phyloP scores from a whole-genome alignment of 2,888 invertebrate genomes.

The Amphimallon solstitiale region DNA sequence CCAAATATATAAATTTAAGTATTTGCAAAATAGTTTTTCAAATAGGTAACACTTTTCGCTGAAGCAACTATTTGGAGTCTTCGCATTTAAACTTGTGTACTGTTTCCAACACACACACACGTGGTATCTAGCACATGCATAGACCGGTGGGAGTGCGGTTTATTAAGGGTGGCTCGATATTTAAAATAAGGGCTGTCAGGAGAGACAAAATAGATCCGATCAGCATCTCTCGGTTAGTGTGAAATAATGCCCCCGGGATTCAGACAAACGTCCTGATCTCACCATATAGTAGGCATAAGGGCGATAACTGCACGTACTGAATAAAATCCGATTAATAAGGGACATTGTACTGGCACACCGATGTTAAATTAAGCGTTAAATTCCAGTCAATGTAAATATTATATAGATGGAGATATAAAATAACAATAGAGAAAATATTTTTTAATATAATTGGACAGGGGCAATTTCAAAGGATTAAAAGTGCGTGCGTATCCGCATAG shows the following conservation, averaged over 20 bases:
- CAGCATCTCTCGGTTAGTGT: constrained; percentile 59
- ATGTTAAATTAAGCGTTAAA: constrained; percentile 50
- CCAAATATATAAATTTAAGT: too few relatives aligned
- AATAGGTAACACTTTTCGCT: too few relatives aligned
- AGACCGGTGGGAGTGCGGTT: constrained; percentile 35
- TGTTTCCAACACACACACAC: not conserved
- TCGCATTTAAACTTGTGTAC: not conserved
- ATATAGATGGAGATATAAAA: not conserved
- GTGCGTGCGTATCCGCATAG: too few relatives aligned
- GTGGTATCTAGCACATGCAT: not conserved
- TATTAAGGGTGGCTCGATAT: constrained; percentile 48
- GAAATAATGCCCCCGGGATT: constrained; percentile 62
- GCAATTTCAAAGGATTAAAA: too few relatives aligned
- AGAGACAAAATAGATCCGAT: constrained; percentile 55
- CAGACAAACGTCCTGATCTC: constrained; percentile 43
- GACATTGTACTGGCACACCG: constrained; percentile 46
- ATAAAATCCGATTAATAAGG: constrained; percentile 49
- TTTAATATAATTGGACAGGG: too few relatives aligned
- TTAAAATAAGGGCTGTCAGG: constrained; percentile 51
- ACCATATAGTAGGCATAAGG: constrained; percentile 40
- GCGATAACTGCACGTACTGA: constrained; percentile 45
- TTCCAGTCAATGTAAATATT: constrained; percentile 31
- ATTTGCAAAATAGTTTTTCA: too few relatives aligned
- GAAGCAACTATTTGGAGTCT: not conserved
- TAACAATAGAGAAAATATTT: not conserved